Evolutionary conservation across 1,140 invertebrate species (phyloP).

Genomic region (Saxidomus purpurata): DNA sequence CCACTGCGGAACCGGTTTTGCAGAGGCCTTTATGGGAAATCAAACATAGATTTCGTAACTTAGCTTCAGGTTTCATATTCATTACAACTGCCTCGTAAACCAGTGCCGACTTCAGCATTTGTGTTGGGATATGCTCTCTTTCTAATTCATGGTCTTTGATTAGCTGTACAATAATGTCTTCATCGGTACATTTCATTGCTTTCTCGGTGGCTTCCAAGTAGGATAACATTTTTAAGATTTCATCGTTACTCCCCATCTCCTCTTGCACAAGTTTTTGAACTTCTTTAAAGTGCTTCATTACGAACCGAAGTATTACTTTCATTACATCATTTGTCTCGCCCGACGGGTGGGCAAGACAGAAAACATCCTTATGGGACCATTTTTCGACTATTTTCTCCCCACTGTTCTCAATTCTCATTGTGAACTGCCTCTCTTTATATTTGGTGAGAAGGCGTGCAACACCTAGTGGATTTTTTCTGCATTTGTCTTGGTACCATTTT

Average conservation of each 20-base stretch:
- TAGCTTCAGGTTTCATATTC: constrained; percentile 88
- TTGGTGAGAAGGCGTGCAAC: constrained; percentile 90
- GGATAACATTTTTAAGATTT: constrained; percentile 87
- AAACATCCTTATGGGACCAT: constrained; percentile 90
- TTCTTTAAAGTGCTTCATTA: constrained; percentile 84
- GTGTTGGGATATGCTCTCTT: constrained; percentile 90
- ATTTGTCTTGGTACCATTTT: constrained; percentile 88
- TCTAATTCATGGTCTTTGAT: constrained; percentile 85
- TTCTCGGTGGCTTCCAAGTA: constrained; percentile 89
- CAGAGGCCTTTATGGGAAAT: constrained; percentile 89
- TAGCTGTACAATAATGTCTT: constrained; percentile 87
- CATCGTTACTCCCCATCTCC: background rate
- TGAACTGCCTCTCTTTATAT: constrained; percentile 86
- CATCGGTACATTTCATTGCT: constrained; percentile 89
- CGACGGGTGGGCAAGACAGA: constrained; percentile 90
- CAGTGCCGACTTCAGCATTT: constrained; percentile 89
- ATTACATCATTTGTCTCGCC: constrained; percentile 74
- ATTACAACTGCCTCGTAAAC: constrained; percentile 90
- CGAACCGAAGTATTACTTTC: too few species aligned
- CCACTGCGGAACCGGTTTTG: constrained; percentile 75
- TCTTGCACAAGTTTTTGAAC: constrained; percentile 84
- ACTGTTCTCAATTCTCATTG: too few species aligned
- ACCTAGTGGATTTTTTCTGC: constrained; percentile 87
- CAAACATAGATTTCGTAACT: constrained; percentile 90
- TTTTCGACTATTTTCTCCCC: constrained; percentile 86